Conservation (phyloP, 1,140 invertebrate species). For the Drosophila ficusphila region DNA sequence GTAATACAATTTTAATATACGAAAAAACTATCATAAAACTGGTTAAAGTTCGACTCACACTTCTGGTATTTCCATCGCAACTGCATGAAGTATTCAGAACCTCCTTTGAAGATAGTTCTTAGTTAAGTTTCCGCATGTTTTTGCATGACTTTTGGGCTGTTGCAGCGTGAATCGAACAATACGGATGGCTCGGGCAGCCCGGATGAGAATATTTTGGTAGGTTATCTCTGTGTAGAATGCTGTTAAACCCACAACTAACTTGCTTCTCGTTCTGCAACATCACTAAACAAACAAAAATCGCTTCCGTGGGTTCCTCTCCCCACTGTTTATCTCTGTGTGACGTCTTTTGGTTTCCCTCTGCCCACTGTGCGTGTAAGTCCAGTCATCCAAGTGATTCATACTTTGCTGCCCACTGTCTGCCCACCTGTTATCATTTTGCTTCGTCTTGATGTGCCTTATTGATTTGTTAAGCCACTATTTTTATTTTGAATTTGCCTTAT, state of each 20-base stretch:
- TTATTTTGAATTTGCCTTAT: constrained; percentile 47
- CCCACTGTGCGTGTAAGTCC: constrained; percentile 61
- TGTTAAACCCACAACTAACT: constrained; percentile 51
- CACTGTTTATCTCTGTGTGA: constrained; percentile 33
- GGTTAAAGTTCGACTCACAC: not conserved
- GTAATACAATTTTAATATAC: too few species aligned
- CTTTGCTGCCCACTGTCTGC: constrained; percentile 22
- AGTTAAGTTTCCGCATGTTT: constrained; percentile 46
- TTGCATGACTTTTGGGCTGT: constrained; percentile 53
- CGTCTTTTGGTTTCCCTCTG: constrained; percentile 7
- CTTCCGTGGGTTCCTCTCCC: constrained; percentile 5
- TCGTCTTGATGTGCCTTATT: constrained; percentile 12
- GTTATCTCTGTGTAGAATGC: constrained; percentile 52
- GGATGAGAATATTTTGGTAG: constrained; percentile 86
- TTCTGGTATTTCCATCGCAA: not conserved
- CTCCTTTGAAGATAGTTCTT: not conserved
- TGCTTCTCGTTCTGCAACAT: constrained; percentile 54
- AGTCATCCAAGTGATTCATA: constrained; percentile 55
- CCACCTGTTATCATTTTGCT: constrained; percentile 22
- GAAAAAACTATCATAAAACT: too few species aligned
- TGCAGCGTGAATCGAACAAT: constrained; percentile 59
- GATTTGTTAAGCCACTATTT: constrained; percentile 24
- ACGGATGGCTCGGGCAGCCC: constrained; percentile 85
- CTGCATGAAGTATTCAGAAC: not conserved
- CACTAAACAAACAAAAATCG: constrained; percentile 30